Evolutionary conservation across 1,140 invertebrate genomes (phyloP), one percentile per base, ranked within the genome.

Genomic region (Drosophila kanapiae): DNA sequence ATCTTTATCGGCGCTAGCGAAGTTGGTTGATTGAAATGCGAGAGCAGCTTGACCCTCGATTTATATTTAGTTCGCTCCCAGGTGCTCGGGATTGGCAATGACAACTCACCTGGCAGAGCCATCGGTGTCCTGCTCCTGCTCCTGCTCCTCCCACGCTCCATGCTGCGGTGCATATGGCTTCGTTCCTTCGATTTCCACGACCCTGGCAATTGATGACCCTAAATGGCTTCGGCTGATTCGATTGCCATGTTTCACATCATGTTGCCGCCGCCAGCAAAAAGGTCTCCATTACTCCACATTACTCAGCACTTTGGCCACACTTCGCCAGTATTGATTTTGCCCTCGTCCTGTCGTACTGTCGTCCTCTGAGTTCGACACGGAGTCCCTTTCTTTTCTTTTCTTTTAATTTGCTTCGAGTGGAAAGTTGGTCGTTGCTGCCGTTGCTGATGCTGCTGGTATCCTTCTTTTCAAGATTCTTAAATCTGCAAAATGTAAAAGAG

Each of bases 241-340:
- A 88, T 88, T 90, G 84, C 84, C 84, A 88, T 88, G 84, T 88
- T 88, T 88, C 84, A 88, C 84, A 88, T 88, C 84, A 88, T 88
- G 84, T 88, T 87, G 83, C 82, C 82, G 83, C 85, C 82, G 54
- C 69, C 67, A 79, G 85, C 84, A 87, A 87, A 83, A 83, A 88
- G 81, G 69, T 71, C 78, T 88, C 85, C 85, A 90, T 88, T 88
- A 90, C 84, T 78, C 75, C 75, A 84, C 78, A 88, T 90, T 88
- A 88, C 81, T 84, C 84, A 83, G 80, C 84, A 88, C 84, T 88
- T 88, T 88, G 84, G 80, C 63, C 71, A 72, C 80, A 65, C 42
- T 76, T 79, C 53, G 83, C 65, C 71, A 69, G 70, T 82, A 75
- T 88, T 78, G 70, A 77, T 77, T 70, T 78, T 78, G 75, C 63